Evolutionary conservation across 2,888 invertebrate genomes (phyloP), one percentile per base, ranked within the genome.

Genomic region (Limenitis camilla): DNA sequence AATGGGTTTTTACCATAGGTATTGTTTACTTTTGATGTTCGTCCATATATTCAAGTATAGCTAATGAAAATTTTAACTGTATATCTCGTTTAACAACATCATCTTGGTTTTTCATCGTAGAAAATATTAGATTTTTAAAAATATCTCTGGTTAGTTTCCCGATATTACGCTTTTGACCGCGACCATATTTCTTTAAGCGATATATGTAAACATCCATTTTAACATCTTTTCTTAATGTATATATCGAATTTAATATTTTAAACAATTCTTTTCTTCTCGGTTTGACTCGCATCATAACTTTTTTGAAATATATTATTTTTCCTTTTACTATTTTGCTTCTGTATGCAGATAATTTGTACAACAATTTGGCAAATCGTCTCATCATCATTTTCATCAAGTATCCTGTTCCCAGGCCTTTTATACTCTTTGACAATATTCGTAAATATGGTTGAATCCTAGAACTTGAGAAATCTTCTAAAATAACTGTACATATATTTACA

Each of bases 181-280:
- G 62, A 1, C 75, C 80, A 38, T 67, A 81, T 49, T 52, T 63
- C 49, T 67, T 76, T 5, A 81, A 60, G 8, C 61, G 38, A 55
- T 73, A 75, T 54, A 81, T 63, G 55, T 81, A 84, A 48, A 72
- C 66, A 36, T 78, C 77, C 62, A 82, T 65, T 63, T 68, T 69
- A 19, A 60, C 56, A 31, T 71, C 70, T 30, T 72, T 62, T 4
- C 53, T 43, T 2, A 58, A 32, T 6, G 53, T 62, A 55, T 68
- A 83, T 33, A 82, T 67, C 4, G 65, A 53, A 53, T 84, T 80
- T 56, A 77, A 69, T 1, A 65, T 61, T 10, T 48, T 38, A 56
- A 82, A 71, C 53, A 76, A 79, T 0, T 68, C 64, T 9, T 67
- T 65, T 40, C 66, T 64, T 39, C 49, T 63, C 3, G 69, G 69